phyloP scores from a whole-genome alignment of 1,140 invertebrate genomes.

The Drosophila simulans region DNA sequence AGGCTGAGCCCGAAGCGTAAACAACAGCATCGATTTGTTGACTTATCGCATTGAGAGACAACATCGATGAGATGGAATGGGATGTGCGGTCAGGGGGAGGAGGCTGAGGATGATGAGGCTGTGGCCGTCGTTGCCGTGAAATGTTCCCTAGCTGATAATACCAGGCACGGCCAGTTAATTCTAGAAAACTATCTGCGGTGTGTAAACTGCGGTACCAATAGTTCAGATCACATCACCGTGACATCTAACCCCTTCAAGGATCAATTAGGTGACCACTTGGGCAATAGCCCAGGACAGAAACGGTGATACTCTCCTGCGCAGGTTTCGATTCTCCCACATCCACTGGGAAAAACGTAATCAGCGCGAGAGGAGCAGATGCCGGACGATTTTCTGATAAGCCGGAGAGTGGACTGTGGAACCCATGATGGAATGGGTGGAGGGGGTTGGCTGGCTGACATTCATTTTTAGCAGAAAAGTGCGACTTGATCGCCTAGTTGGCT shows the following conservation, averaged over 20 bases:
- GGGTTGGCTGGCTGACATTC: constrained; percentile 25
- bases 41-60: constrained; percentile 57
- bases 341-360: constrained; percentile 35
- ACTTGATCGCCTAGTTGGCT: constrained; percentile 54
- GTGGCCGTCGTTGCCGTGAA: constrained; percentile 19
- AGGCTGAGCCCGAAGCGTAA: constrained; percentile 27
- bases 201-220: constrained; percentile 1
- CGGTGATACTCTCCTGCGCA: constrained; percentile 15
- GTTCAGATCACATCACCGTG: neutral
- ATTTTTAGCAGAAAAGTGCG: constrained; percentile 74
- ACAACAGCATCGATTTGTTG: constrained; percentile 55
- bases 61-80: constrained; percentile 12
- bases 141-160: constrained; percentile 61
- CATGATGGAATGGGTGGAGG: constrained; percentile 14
- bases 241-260: constrained; percentile 5
- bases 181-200: constrained; percentile 51
- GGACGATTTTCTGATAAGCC: constrained; percentile 65
- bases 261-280: neutral
- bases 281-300: neutral
- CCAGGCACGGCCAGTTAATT: constrained; percentile 50
- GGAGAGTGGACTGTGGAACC: constrained; percentile 59
- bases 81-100: neutral
- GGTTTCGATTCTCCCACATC: neutral
- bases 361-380: constrained; percentile 29
- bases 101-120: constrained; percentile 3